Percentiles rank a stretch among this genome's conserved stretches.
phyloP scores from a whole-genome alignment of 2,888 invertebrate genomes.

The Apodemia mormo region DNA sequence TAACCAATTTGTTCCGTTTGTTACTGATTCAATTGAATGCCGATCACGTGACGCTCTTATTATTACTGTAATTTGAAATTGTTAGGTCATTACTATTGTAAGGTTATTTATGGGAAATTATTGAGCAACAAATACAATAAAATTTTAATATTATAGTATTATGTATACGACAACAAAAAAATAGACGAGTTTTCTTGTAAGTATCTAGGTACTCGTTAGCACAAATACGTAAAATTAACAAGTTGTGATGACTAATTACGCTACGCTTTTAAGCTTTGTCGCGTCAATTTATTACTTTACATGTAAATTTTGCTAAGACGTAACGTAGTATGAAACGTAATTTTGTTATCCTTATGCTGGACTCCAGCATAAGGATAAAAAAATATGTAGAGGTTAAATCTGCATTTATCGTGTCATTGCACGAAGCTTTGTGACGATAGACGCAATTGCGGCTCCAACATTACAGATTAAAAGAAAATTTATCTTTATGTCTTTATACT shows the following conservation, averaged over 20 bases:
- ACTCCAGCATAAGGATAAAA: too few relatives aligned
- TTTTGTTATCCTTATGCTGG: too few relatives aligned
- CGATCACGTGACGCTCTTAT: constrained; percentile 33
- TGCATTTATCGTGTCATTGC: too few relatives aligned
- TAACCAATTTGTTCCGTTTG: constrained; percentile 70
- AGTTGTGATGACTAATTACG: not conserved
- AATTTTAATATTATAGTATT: not conserved
- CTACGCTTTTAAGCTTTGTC: not conserved
- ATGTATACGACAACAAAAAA: not conserved
- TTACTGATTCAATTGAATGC: constrained; percentile 53
- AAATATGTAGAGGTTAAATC: too few relatives aligned
- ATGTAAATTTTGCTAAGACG: too few relatives aligned
- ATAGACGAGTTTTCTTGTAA: not conserved
- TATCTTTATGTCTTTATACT: too few relatives aligned
- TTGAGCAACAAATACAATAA: not conserved
- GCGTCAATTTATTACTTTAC: too few relatives aligned
- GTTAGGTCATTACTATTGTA: constrained; percentile 22
- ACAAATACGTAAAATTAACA: too few relatives aligned
- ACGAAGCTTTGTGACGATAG: too few relatives aligned
- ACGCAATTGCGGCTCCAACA: too few relatives aligned
- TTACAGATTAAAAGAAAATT: too few relatives aligned
- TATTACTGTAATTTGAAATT: constrained; percentile 22
- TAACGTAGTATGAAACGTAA: too few relatives aligned
- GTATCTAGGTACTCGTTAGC: not conserved
- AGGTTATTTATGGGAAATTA: constrained; percentile 17